Evolutionary conservation across 2,113 vertebrate genomes (phyloP), one percentile per base, ranked within the genome.

Genomic region (Dicentrarchus labrax): DNA sequence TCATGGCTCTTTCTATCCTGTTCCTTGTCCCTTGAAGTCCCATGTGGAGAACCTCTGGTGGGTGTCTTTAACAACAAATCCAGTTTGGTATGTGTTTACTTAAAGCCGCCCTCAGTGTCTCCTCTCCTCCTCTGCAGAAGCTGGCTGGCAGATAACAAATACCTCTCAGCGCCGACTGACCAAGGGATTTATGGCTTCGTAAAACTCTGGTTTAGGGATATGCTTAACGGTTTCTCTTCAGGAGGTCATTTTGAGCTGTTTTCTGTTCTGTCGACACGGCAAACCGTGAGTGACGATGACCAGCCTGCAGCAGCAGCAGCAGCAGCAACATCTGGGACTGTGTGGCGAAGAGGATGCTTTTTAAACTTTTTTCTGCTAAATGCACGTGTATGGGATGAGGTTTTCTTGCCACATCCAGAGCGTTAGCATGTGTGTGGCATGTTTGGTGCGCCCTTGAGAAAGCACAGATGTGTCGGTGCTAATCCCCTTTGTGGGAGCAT

Each of bases 101-200:
- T 45, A 73, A 10, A 80, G 82, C 56, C 45, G 24, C 45, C 60
- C 53, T 82, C 71, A 6, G 67, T 82, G 81, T 78, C 71, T 86
- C 61, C 61, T 64, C 69, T 81, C 51, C 71, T 78, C 47, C 84
- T 71, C 75, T 69, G 57, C 61, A 54, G 85, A 75, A 30, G 19
- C 41, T 51, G 53, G 38, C 21, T 47, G 8, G 9, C 60, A 82
- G 78, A 88, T 76, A 82, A 78, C 78, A 79, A 82, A 83, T 78
- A 70, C 78, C 72, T 87, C 70, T 87, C 66, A 76, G 62, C 53
- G 12, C 72, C n/a, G 51, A 83, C 70, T 61, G 71, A 84, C 62
- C 80, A 21, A 41, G 4, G n/a, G 79, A 86, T 89, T 90, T 86
- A 88, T 69, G 70, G 64, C 82, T 81, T 78, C 76, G 68, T 84